Base-by-base conservation (phyloP, 92 coral and sea anemone genomes). In the Desmophyllum pertusum region DNA sequence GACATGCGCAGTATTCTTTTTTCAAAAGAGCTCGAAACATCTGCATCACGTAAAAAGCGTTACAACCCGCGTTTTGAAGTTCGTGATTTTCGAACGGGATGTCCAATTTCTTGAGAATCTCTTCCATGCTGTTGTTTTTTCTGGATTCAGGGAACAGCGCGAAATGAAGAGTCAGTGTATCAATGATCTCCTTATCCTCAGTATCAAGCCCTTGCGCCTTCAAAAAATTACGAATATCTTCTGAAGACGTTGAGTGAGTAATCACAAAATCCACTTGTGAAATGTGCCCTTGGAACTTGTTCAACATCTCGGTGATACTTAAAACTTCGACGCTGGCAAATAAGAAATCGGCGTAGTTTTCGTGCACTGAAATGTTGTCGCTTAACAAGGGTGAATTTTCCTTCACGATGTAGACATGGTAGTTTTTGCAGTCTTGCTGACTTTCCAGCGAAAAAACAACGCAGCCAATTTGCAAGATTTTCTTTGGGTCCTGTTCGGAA, bases 1-100 rank as follows among this genome's bases (percentile, higher is more conserved):
- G 71, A 53, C 59, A 71, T 71, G 21, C 43, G 21, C 43, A 61
- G 55, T 31, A 82, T 70, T 82, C 79, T 41, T 61, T 48, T 10
- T 27, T 82, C 41, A 82, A 53, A 43, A 82, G 79, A 27, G 79
- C 78, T 10, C 70, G 79, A 55, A 82, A 72, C n/a, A 72, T 82
- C 71, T 41, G 52, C 86, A 42, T 62, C 7, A 72, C 41, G 71
- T 23, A 82, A 57, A 55, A 37, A 17, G 62, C 79, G 62, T 23
- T 53, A 66, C 61, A 72, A 0, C 79, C 70, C 11, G 79, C 79
- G 43, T 82, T 72, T 73, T 37, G 53, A 21, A 82, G 86, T 42
- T 33, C 43, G 45, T 19, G 18, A 41, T 18, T 39, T 30, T 82
- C 86, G 52, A 55, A 82, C 50, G 71, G 79, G 41, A 82, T 42